Base-by-base conservation (phyloP, 2,797 vertebrate species). In the Falco concolor region DNA sequence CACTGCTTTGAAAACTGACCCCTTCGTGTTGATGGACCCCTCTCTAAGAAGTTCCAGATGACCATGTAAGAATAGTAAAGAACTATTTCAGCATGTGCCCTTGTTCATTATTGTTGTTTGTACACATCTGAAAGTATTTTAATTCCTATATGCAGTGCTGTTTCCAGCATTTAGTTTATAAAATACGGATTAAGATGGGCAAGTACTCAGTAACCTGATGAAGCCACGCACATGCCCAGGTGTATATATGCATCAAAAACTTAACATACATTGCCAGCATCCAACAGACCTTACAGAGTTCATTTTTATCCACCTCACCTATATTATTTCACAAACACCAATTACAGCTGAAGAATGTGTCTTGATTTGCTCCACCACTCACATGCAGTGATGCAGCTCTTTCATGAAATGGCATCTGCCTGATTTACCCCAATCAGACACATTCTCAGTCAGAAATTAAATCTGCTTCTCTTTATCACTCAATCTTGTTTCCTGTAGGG, bases 41-140 rank as follows among this genome's bases (percentile, higher is more conserved):
- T 60, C 82, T 89, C 89, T 96, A 95, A 98, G 94, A 95, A 93
- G 92, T 93, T 96, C 96, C 95, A 97, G 94, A 96, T 97, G 96
- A 95, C 91, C 91, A 92, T 24, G 95, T 45, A 84, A 38, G 78
- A 79, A 93, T 75, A 56, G 94, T 64, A 96, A 93, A 95, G 95
- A 96, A 97, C 94, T 79, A 53, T 93, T 97, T 95, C 95, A 95
- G 96, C 88, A 94, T 93, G 95, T 92, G 78, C 96, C 94, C 96
- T 73, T 12, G 86, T 84, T 96, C 90, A 20, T 95, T 96, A 89
- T 67, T 93, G 95, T 96, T 97, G 95, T 97, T 97, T 94, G 95
- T 96, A 96, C 93, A 87, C 97, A 97, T 97, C 97, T 97, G 97
- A 95, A 96, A 97, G 97, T 34, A 57, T 94, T 97, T 97, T 91